Conservation (phyloP, 2,797 vertebrate species). For the Myotis findleyi region DNA sequence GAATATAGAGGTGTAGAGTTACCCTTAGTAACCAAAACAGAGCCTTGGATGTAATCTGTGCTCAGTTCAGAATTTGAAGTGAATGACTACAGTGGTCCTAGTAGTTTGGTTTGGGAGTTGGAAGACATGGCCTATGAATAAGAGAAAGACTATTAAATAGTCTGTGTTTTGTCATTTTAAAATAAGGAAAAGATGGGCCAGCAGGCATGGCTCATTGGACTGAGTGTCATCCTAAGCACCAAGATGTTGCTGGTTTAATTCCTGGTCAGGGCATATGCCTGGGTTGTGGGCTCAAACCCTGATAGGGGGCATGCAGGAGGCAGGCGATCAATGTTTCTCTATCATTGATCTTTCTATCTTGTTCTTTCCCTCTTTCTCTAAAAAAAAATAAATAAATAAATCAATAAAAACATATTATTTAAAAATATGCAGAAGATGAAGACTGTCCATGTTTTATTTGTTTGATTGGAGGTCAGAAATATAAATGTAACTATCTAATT, state of each 20-base stretch:
- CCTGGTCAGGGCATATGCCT: no score
- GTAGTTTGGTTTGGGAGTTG: constrained; percentile 29
- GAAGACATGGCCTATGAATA: constrained; percentile 13
- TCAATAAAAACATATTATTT: not conserved
- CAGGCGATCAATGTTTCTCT: no score
- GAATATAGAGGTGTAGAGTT: not conserved
- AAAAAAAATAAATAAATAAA: no score
- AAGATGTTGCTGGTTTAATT: no score
- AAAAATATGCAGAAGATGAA: constrained; percentile 53
- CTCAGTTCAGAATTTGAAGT: not conserved
- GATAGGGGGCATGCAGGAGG: no score
- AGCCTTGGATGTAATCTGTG: not conserved
- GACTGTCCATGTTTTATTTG: constrained; percentile 24
- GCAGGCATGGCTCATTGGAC: no score
- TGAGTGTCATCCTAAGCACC: no score
- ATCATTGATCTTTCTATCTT: no score
- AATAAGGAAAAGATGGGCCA: constrained; percentile 22
- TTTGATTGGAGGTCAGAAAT: constrained; percentile 57
- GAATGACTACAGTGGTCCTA: not conserved
- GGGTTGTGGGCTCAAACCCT: no score
- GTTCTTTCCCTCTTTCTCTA: no score
- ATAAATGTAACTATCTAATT: constrained; percentile 37
- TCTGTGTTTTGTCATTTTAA: not conserved
- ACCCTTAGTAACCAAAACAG: not conserved
- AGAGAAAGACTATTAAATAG: constrained; percentile 20